Conservation (phyloP, 1,140 invertebrate species). For the Hypsibius dujardini region DNA sequence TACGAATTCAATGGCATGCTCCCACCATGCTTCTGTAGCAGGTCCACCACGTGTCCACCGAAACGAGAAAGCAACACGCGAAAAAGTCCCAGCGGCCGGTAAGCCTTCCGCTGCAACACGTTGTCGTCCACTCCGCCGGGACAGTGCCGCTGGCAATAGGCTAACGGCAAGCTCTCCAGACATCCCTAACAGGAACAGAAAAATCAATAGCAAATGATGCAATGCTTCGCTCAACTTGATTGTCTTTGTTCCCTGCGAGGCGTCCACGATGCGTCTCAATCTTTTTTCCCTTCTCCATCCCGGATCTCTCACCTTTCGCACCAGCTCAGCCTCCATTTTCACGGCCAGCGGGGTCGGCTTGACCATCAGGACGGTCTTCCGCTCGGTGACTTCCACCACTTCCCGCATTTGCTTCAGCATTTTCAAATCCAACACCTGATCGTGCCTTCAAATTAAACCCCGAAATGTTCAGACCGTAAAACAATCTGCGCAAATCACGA, state of each 20-base stretch:
- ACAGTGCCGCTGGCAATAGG: not conserved
- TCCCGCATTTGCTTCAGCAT: slow-evolving; percentile 3
- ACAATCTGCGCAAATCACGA: too few species aligned
- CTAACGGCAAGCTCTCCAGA: not conserved
- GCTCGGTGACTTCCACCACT: not conserved
- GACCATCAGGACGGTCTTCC: not conserved
- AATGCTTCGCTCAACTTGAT: too few species aligned
- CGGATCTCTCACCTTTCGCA: not conserved
- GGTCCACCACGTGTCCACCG: not conserved
- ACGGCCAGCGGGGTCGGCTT: too few species aligned
- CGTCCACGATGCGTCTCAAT: not conserved
- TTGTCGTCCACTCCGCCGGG: not conserved
- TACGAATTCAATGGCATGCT: slow-evolving; percentile 4
- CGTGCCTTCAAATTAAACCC: not conserved
- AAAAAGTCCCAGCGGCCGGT: not conserved
- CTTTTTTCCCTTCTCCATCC: not conserved
- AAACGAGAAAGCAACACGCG: not conserved
- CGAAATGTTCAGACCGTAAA: not conserved
- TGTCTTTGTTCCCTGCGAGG: not conserved
- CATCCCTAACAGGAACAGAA: not conserved
- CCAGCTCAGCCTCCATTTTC: too few species aligned
- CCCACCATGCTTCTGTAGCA: not conserved
- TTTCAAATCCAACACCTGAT: slow-evolving; percentile 6
- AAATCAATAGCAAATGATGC: not conserved
- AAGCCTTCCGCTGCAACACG: not conserved